phyloP scores from a whole-genome alignment of 2,113 vertebrate genomes.

The Crotalus viridis region DNA sequence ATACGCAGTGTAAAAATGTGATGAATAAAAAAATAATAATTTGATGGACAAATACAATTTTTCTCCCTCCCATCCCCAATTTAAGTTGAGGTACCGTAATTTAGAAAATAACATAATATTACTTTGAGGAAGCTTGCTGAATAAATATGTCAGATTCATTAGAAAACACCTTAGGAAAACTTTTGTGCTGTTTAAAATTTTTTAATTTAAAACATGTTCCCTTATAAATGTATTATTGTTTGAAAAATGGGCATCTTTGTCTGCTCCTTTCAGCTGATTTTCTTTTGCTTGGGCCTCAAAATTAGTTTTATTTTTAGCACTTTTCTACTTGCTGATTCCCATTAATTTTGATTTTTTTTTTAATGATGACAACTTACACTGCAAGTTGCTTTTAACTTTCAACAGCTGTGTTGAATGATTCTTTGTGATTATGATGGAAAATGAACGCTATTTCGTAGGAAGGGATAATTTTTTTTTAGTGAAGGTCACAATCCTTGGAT shows the following conservation, averaged over 20 bases:
- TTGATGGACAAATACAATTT: not conserved
- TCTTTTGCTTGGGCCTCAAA: conserved; percentile 13
- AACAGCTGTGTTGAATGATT: not conserved
- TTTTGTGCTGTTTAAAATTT: not conserved
- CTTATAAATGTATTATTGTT: not conserved
- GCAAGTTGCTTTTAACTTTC: not conserved
- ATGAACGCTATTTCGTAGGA: not conserved
- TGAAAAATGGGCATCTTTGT: not conserved
- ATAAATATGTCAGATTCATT: not conserved
- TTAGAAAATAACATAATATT: not conserved
- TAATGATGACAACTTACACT: not conserved
- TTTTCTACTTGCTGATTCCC: not conserved
- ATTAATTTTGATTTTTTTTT: not conserved
- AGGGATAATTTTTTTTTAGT: not conserved
- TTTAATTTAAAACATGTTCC: not conserved
- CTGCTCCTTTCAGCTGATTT: not conserved
- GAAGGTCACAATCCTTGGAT: not conserved
- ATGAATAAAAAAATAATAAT: not conserved
- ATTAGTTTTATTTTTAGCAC: conserved; percentile 16
- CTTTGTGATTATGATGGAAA: not conserved
- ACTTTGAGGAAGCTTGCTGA: fast-evolving
- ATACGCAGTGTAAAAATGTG: not conserved
- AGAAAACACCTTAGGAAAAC: not conserved
- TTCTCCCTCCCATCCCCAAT: not conserved
- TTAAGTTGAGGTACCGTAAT: not conserved